Conservation (phyloP, 2,888 invertebrate genomes). For the Ormyrus thymus region DNA sequence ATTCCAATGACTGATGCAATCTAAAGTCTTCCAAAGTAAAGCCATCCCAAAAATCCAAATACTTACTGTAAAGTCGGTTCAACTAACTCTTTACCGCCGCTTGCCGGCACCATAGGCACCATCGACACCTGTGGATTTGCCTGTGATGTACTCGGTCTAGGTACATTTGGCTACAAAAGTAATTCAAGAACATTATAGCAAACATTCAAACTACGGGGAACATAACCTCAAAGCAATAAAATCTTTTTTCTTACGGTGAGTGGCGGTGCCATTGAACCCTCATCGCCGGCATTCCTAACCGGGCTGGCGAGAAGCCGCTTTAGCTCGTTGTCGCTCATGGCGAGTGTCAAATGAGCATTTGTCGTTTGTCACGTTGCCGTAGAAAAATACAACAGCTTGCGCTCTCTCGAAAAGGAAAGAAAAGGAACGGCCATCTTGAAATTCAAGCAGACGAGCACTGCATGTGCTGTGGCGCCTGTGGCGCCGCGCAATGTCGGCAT, state of each 20-base stretch:
- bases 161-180: conserved; percentile 65
- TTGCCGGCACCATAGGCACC: conserved; percentile 64
- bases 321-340: conserved; percentile 65
- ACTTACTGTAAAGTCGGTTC: conserved; percentile 71
- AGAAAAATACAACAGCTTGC: not conserved
- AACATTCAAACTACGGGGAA: not conserved
- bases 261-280: conserved; percentile 70
- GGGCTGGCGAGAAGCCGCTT: conserved; percentile 67
- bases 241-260: conserved; percentile 63
- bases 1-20: not conserved
- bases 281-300: conserved; percentile 66
- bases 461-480: too few relatives aligned
- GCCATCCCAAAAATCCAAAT: not conserved
- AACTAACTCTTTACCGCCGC: conserved; percentile 51
- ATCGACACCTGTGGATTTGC: conserved; percentile 67
- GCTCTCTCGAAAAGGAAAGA: not conserved
- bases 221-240: conserved; percentile 40
- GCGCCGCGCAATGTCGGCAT: too few relatives aligned
- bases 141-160: conserved; percentile 68
- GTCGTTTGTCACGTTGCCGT: not conserved
- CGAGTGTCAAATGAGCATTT: conserved; percentile 15
- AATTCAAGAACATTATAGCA: conserved; percentile 3
- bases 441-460: not conserved
- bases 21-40: too few relatives aligned
- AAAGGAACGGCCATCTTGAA: conserved; percentile 10